Percentiles rank a stretch among this genome's conserved stretches.
Evolutionary conservation across 2,888 invertebrate genomes (phyloP).

Genomic region (Uropetala carovei): DNA sequence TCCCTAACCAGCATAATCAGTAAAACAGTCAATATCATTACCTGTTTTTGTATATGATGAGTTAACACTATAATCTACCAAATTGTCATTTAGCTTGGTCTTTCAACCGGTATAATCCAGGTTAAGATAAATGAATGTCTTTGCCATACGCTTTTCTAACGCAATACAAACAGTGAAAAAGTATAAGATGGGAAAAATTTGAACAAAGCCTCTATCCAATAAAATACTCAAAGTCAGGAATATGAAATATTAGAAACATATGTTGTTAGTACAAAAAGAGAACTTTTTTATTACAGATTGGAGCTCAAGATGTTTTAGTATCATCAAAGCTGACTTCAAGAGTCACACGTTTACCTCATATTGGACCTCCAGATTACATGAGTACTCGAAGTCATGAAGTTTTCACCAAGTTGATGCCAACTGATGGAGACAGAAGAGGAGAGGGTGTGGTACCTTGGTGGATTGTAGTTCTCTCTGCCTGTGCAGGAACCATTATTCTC

Average conservation of each 20-base stretch:
- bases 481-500: slow-evolving; percentile 87
- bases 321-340: slow-evolving; percentile 86
- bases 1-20: too few relatives aligned
- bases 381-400: slow-evolving; percentile 82
- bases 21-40: too few relatives aligned
- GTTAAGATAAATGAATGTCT: too few relatives aligned
- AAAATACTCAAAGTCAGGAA: not conserved
- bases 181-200: not conserved
- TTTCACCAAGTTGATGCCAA: slow-evolving; percentile 83
- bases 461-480: slow-evolving; percentile 90
- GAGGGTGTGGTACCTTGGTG: slow-evolving; percentile 87
- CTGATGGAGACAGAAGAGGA: slow-evolving; percentile 80
- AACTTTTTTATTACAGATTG: slow-evolving; percentile 72
- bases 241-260: not conserved
- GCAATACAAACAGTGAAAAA: not conserved
- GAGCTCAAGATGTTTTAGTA: slow-evolving; percentile 80
- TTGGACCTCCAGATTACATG: slow-evolving; percentile 80
- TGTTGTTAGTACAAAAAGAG: not conserved
- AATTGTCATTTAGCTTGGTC: too few relatives aligned
- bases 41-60: too few relatives aligned
- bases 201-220: not conserved
- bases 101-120: too few relatives aligned
- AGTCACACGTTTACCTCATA: slow-evolving; percentile 85
- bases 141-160: too few relatives aligned
- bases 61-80: too few relatives aligned